Evolutionary conservation across 2,113 vertebrate species (phyloP).

Genomic region (Holacanthus passer): DNA sequence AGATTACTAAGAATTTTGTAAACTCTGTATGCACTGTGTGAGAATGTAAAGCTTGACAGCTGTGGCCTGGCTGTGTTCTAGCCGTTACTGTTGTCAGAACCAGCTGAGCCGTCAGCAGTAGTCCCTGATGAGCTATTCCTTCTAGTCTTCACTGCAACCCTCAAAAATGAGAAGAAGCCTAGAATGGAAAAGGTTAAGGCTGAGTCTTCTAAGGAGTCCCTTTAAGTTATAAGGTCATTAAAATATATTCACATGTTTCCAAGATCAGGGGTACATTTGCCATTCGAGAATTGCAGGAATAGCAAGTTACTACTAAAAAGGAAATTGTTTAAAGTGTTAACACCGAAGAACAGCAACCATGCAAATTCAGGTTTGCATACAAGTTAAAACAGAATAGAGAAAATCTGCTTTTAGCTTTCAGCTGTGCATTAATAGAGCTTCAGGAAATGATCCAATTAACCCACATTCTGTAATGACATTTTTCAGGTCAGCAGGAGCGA

Average conservation of each 20-base stretch:
- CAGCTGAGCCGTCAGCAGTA: background rate
- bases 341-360: background rate
- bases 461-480: background rate
- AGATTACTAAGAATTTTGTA: background rate
- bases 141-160: background rate
- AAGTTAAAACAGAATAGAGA: background rate
- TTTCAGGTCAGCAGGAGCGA: background rate
- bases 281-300: no score
- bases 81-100: background rate
- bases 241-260: background rate
- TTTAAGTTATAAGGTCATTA: background rate
- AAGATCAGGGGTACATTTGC: background rate
- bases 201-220: background rate
- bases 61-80: no score
- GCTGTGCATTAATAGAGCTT: background rate
- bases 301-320: background rate
- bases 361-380: background rate
- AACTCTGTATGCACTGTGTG: background rate
- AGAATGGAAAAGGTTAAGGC: background rate
- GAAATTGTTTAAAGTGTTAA: background rate
- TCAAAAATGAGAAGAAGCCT: no score
- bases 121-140: background rate
- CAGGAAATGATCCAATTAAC: background rate
- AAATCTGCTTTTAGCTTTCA: background rate
- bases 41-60: background rate